Conservation (phyloP, 2,113 vertebrate genomes). For the Lamprologus sp. region DNA sequence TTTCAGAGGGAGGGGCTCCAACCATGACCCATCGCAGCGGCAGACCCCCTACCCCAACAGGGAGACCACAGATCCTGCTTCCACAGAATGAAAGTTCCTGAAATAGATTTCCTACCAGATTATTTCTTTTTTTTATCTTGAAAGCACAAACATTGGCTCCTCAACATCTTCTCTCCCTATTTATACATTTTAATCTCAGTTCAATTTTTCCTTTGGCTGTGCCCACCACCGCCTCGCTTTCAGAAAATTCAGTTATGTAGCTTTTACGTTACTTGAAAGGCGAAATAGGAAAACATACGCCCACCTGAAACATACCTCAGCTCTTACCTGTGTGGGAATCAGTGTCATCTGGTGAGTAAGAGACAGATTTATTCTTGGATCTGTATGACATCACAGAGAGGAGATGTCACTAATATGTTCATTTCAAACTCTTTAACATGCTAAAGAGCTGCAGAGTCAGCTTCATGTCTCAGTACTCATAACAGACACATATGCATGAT, state of each 20-base stretch:
- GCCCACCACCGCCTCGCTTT: neutral
- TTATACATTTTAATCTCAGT: neutral
- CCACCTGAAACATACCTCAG: neutral
- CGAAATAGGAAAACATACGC: rapidly evolving
- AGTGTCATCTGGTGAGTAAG: neutral
- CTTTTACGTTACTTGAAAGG: neutral
- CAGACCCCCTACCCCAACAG: neutral
- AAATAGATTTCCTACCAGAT: neutral
- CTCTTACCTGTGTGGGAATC: neutral
- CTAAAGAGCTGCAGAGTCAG: neutral
- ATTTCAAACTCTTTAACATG: neutral
- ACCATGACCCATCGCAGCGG: neutral
- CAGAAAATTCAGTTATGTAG: neutral
- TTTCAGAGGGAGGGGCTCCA: neutral
- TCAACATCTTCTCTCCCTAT: neutral
- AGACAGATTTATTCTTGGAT: neutral
- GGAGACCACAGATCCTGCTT: neutral
- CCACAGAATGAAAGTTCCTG: neutral
- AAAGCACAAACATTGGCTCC: neutral
- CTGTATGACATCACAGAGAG: neutral
- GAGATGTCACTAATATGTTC: neutral
- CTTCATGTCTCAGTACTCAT: neutral
- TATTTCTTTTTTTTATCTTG: neutral
- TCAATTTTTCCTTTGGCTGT: neutral
- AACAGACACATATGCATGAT: neutral